A percentile compares a stretch with the other conserved stretches of the same genome.
These are phyloP conservation scores for Cyphomyrmex costatus DNA, from an alignment of 1,140 invertebrate genomes.

Conservation along the genomic window DNA sequence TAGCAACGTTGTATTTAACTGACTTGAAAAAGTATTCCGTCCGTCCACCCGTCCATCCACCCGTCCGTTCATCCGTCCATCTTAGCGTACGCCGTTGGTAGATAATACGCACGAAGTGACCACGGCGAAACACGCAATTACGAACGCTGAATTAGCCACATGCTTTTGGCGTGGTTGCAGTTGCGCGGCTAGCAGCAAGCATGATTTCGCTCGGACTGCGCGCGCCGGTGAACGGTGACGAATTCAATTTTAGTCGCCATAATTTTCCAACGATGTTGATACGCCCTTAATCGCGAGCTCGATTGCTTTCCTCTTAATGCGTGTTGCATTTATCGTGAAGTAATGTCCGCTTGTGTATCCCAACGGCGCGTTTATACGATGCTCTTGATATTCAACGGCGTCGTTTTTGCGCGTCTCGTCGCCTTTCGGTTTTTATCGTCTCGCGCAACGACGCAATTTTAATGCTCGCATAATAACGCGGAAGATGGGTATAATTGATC, in stretches of 20 bases:
- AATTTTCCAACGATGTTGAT: constrained; percentile 64
- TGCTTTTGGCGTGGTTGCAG: constrained; percentile 32
- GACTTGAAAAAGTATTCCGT: constrained; percentile 44
- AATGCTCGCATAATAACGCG: constrained; percentile 24
- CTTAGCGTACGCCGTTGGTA: constrained; percentile 16
- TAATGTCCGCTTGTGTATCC: constrained; percentile 45
- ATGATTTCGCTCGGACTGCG: constrained; percentile 48
- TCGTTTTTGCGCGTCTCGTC: constrained; percentile 19
- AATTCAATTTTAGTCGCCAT: constrained; percentile 54
- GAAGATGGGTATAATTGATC: constrained; percentile 27
- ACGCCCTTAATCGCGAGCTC: constrained; percentile 52
- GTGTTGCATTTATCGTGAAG: constrained; percentile 51
- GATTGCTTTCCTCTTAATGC: constrained; percentile 66
- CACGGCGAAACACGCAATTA: constrained; percentile 61
- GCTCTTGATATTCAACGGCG: constrained; percentile 1
- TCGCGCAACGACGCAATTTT: constrained; percentile 31
- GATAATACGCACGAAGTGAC: constrained; percentile 19
- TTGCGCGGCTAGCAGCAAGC: constrained; percentile 4
- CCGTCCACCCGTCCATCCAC: neutral
- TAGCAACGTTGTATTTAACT: constrained; percentile 47
- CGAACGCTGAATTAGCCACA: constrained; percentile 21
- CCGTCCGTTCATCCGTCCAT: neutral
- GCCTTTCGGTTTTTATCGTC: constrained; percentile 10
- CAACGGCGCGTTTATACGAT: constrained; percentile 25
- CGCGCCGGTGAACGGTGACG: constrained; percentile 13